Evolutionary conservation across 2,888 invertebrate genomes (phyloP).

Genomic region (Tricholauxania praeusta): DNA sequence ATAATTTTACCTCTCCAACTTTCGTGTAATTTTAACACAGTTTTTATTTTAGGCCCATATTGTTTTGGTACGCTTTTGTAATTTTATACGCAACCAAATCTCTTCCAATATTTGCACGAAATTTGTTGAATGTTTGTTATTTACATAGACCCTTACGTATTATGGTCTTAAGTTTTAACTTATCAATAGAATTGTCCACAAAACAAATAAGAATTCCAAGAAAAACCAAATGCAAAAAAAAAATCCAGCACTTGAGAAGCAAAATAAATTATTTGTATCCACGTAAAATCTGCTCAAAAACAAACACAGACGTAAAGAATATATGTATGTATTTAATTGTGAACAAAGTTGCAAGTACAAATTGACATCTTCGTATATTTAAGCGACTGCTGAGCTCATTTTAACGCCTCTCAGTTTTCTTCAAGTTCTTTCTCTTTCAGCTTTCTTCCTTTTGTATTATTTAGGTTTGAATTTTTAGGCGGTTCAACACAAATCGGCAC

Average conservation of each 20-base stretch:
- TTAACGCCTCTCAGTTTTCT: no score
- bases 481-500: constrained; percentile 20
- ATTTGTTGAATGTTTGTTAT: no score
- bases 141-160: no score
- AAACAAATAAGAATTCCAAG: constrained; percentile 3
- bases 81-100: no score
- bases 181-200: neutral
- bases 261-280: constrained; percentile 24
- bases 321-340: neutral
- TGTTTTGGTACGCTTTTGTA: no score
- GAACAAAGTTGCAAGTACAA: neutral
- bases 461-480: constrained; percentile 8
- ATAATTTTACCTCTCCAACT: no score
- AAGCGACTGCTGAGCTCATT: neutral
- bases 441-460: neutral
- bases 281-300: constrained; percentile 11
- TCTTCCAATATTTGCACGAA: no score
- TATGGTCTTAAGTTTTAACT: no score
- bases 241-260: constrained; percentile 3
- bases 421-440: no score
- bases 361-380: neutral
- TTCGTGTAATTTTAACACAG: no score
- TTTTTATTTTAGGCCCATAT: no score
- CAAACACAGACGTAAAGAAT: neutral
- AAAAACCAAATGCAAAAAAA: neutral